Evolutionary conservation across 2,797 vertebrate genomes (phyloP).

Genomic region (Molossus molossus): DNA sequence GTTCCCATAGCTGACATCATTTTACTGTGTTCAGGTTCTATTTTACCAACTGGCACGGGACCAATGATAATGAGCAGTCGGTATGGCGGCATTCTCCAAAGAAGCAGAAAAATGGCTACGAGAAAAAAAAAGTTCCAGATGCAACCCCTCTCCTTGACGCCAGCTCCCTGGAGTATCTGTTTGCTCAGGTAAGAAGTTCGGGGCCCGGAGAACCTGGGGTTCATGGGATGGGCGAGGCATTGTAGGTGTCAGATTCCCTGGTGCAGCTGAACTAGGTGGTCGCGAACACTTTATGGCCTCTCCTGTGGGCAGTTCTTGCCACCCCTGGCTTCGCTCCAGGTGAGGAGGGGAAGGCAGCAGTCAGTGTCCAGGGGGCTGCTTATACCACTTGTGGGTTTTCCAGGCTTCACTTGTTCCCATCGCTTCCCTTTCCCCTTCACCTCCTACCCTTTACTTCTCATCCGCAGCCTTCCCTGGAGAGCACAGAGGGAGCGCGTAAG

Average conservation of each 20-base stretch:
- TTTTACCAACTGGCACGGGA: conserved; percentile 99
- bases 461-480: neutral
- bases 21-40: conserved; percentile 92
- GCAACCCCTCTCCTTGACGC: conserved; percentile 96
- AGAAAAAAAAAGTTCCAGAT: conserved; percentile 92
- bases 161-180: conserved; percentile 95
- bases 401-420: neutral
- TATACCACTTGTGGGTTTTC: neutral
- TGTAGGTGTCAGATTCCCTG: neutral
- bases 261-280: neutral
- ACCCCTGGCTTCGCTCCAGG: neutral
- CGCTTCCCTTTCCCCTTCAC: neutral
- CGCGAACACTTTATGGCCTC: neutral
- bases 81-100: conserved; percentile 97
- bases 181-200: conserved; percentile 93
- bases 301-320: neutral
- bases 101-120: conserved; percentile 92
- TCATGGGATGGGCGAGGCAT: too few species aligned
- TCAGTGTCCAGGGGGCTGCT: neutral
- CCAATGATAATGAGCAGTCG: conserved; percentile 94
- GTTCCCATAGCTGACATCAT: neutral
- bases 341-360: neutral
- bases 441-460: neutral
- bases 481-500: neutral
- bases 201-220: neutral